These are phyloP conservation scores for Sinotaia quadrata DNA, from an alignment of 2,888 invertebrate genomes.

Conservation along the genomic window DNA sequence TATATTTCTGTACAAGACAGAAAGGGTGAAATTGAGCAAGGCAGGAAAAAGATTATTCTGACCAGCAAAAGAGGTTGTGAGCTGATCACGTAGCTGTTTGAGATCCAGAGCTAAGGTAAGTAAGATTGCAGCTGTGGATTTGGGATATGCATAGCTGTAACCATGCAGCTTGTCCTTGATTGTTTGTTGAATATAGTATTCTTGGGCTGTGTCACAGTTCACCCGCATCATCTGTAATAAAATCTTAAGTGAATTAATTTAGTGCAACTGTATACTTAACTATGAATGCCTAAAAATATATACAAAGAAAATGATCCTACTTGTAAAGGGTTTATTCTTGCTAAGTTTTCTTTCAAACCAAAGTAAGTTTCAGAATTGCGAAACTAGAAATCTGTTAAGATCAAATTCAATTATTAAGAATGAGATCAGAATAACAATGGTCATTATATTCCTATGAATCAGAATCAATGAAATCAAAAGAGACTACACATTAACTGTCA, in stretches of 20 bases:
- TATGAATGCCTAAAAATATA: background rate
- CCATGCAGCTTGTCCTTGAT: slow-evolving; percentile 89
- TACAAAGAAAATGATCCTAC: too few species aligned
- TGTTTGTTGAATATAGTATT: slow-evolving; percentile 74
- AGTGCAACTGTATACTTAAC: too few species aligned
- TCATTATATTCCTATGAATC: too few species aligned
- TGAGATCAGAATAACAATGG: too few species aligned
- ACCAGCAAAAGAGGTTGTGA: slow-evolving; percentile 67
- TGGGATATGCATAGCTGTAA: slow-evolving; percentile 82
- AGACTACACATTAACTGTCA: too few species aligned
- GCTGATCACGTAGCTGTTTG: slow-evolving; percentile 87
- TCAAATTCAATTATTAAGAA: too few species aligned
- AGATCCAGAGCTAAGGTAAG: slow-evolving; percentile 90
- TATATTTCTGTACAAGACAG: background rate
- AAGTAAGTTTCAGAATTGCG: too few species aligned
- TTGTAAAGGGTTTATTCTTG: too few species aligned
- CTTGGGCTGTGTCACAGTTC: slow-evolving; percentile 73
- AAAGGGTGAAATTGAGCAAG: background rate
- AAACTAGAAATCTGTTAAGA: too few species aligned
- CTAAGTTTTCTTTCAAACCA: too few species aligned
- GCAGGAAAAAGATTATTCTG: background rate
- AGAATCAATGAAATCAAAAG: too few species aligned
- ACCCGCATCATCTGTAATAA: slow-evolving; percentile 69
- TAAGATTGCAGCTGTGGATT: slow-evolving; percentile 87
- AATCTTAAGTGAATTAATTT: background rate